These are phyloP conservation scores for Drosophila willistoni DNA, from an alignment of 1,140 invertebrate species.

Conservation along the genomic window DNA sequence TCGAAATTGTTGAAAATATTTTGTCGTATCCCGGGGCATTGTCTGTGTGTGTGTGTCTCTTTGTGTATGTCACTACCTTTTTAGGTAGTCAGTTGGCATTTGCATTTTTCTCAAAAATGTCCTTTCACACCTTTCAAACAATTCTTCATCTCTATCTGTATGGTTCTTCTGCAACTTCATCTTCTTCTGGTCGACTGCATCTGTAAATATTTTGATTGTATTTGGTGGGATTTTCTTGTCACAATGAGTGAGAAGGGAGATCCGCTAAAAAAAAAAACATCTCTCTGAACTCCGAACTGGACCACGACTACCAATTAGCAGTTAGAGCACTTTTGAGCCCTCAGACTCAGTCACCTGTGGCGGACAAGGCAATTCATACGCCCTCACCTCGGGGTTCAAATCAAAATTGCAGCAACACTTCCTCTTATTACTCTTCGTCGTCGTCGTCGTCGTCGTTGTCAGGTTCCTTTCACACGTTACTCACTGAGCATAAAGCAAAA, in stretches of 20 bases:
- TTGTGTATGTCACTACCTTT: slow-evolving; percentile 40
- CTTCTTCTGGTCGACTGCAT: slow-evolving; percentile 46
- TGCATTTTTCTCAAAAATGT: slow-evolving; percentile 38
- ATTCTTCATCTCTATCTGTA: slow-evolving; percentile 18
- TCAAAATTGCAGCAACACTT: slow-evolving; percentile 74
- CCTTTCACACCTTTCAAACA: slow-evolving; percentile 68
- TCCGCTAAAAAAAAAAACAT: no score
- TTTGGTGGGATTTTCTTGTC: slow-evolving; percentile 48
- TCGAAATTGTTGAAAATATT: slow-evolving; percentile 76
- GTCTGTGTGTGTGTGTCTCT: slow-evolving; percentile 9
- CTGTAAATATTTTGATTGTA: slow-evolving; percentile 76
- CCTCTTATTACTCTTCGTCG: slow-evolving; percentile 35
- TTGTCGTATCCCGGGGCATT: slow-evolving; percentile 62
- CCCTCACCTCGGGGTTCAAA: slow-evolving; percentile 65
- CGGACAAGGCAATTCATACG: slow-evolving; percentile 37
- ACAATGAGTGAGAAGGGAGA: background rate
- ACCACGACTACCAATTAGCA: slow-evolving; percentile 54
- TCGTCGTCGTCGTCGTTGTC: background rate
- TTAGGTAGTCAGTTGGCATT: slow-evolving; percentile 30
- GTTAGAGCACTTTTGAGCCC: slow-evolving; percentile 21
- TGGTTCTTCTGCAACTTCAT: background rate
- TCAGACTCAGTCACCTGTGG: slow-evolving; percentile 70
- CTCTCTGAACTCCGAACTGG: slow-evolving; percentile 12
- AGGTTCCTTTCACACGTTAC: slow-evolving; percentile 67
- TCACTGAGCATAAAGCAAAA: slow-evolving; percentile 71